phyloP scores from a whole-genome alignment of 2,797 vertebrate species.

The Syndactyla subalaris region DNA sequence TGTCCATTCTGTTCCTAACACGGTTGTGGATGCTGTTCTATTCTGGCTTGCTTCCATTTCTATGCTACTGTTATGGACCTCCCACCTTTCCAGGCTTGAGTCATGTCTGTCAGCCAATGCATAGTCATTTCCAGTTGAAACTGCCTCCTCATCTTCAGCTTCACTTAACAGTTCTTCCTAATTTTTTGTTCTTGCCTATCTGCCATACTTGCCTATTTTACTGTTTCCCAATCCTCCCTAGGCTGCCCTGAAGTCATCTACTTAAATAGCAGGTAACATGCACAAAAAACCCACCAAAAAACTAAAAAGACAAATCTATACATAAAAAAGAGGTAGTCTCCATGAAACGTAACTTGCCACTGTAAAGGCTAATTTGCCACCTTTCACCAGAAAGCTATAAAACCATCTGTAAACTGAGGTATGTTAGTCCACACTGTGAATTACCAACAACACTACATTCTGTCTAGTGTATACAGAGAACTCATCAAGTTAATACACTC shows the following conservation, averaged over 20 bases:
- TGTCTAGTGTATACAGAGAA: rapidly evolving
- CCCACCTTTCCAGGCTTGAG: neutral
- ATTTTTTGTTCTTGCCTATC: neutral
- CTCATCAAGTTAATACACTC: neutral
- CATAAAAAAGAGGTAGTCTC: neutral
- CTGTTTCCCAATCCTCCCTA: neutral
- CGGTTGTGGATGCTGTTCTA: neutral
- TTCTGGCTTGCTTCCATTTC: neutral
- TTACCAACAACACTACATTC: neutral
- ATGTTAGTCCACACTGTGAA: neutral
- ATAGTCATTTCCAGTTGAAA: neutral
- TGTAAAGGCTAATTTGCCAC: neutral
- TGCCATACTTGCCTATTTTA: neutral
- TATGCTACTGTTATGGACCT: rapidly evolving
- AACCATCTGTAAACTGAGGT: neutral
- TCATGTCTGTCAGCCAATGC: neutral
- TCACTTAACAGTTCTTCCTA: neutral
- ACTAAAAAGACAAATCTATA: rapidly evolving
- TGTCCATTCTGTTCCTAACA: neutral
- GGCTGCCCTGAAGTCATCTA: neutral
- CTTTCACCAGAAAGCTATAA: neutral
- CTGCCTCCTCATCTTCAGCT: neutral
- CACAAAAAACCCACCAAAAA: neutral
- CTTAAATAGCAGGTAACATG: neutral
- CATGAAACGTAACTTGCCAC: neutral